Evolutionary conservation across 2,113 vertebrate species (phyloP).

Genomic region (Ondatra zibethicus): DNA sequence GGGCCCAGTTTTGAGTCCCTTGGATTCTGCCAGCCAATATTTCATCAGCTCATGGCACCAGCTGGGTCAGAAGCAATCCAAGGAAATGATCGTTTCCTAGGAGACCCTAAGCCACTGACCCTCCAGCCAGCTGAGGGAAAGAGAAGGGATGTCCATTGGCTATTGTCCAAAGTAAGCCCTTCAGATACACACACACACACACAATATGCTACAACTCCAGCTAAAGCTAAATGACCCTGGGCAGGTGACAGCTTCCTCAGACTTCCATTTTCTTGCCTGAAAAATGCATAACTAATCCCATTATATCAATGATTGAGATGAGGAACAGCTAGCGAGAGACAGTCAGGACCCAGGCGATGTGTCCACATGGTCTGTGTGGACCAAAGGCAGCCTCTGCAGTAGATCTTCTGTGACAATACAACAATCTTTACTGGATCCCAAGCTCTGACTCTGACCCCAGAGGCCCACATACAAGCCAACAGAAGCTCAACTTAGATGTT

Average conservation of each 20-base stretch:
- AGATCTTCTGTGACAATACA: neutral
- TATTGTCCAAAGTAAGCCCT: neutral
- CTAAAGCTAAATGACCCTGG: neutral
- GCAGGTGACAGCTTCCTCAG: neutral
- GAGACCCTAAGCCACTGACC: neutral
- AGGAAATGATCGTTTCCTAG: neutral
- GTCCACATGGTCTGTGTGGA: accelerated
- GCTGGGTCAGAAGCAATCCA: neutral
- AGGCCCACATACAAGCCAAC: neutral
- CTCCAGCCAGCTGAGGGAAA: neutral
- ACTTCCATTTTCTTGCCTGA: neutral
- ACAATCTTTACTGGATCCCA: neutral
- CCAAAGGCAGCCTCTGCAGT: accelerated
- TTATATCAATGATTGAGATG: neutral
- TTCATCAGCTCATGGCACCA: neutral
- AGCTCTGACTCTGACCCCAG: neutral
- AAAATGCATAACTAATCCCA: neutral
- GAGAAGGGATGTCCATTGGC: neutral
- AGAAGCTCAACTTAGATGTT: neutral
- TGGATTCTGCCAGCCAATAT: neutral
- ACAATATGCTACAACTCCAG: no score
- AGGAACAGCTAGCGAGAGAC: neutral
- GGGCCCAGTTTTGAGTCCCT: neutral
- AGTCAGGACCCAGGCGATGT: neutral
- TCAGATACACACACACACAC: no score